Evolutionary conservation across 2,113 vertebrate genomes (phyloP), one percentile per base, ranked within the genome.

Genomic region (Antechinus stuartii): DNA sequence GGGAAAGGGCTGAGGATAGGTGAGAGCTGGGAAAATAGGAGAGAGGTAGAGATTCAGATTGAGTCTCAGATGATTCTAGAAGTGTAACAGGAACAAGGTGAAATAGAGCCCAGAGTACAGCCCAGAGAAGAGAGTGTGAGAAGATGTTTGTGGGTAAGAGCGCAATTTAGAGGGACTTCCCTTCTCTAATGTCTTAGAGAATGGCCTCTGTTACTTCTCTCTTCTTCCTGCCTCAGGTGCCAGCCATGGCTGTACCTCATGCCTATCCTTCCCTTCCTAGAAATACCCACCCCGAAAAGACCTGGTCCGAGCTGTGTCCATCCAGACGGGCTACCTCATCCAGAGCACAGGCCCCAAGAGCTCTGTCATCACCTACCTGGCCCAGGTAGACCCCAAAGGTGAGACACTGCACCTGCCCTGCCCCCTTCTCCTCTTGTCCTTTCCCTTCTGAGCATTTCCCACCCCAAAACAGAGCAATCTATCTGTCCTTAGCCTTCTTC

Each of bases 301-400:
- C 97, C 98, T 99, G 98, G 99, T 99, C 93, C 97, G 99, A 68
- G 99, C 99, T 0, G 99, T 99, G 93, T 99, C 99, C 97, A 99
- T 99, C 97, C 99, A 99, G 98, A 99, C 99, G 0, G 99, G 99
- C 91, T 99, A 99, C 98, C 98, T 99, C 98, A 98, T 99, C 49
- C 99, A 99, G 98, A 99, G 98, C 68, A 99, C 98, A 2, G 99
- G 99, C 23, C 98, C 99, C 95, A 99, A 98, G 96, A 98, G 98
- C 98, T 99, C 99, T 95, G 98, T 97, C 95, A 99, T 99, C 97
- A 99, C 99, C 57, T 99, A 99, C 98, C 98, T 99, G 98, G 99
- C 99, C 2, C 99, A 99, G 97, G 99, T 99, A 93, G 99, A 99
- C 97, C 99, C 99, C 95, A 98, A 98, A 99, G 99, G 99, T 99